Base-by-base conservation (phyloP, 2,888 invertebrate species). In the Leptinotarsa juncta region DNA sequence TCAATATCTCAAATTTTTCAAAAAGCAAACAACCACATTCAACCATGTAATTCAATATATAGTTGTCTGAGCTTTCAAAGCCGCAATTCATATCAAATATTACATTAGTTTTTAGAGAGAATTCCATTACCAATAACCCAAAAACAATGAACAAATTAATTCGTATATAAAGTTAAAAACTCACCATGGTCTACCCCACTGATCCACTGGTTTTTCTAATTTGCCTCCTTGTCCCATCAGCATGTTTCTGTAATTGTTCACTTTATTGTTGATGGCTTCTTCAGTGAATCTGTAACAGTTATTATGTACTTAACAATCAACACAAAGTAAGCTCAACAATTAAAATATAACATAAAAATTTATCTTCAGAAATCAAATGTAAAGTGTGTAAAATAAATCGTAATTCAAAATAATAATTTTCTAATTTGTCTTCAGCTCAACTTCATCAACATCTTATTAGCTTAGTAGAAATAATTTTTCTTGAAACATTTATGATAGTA, bases 181-280 rank as follows among this genome's bases (percentile, higher is more conserved):
- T 92, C 88, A 94, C 94, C 91, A 90, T 84, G 96, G 92, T 88
- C 97, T 91, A 71, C 97, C 97, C 89, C 94, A 95, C 88, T 96
- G 95, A 90, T 97, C 96, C 83, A 91, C 90, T 65, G 93, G 90
- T 83, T 92, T 89, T 84, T 94, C 88, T 80, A 90, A 85, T 83
- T 89, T 89, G 62, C 83, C 83, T 42, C 87, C 87, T 86, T 90
- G 92, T 87, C 95, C 93, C 88, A 95, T 92, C 84, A 98, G 90
- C 91, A 96, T 95, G 83, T 93, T 92, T 74, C 98, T 91, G 89
- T 96, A 98, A 71, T 95, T 93, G 74, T 94, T 93, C 79, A 99
- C 96, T 85, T 97, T 96, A 84, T 91, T 91, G 81, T 93, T 93
- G 78, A 98, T 95, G 86, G 97, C 96, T 84, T 95, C 95, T 83